Evolutionary conservation across 2,888 invertebrate species (phyloP), one percentile per base, ranked within the genome.

Genomic region (Gnatocerus cornutus): DNA sequence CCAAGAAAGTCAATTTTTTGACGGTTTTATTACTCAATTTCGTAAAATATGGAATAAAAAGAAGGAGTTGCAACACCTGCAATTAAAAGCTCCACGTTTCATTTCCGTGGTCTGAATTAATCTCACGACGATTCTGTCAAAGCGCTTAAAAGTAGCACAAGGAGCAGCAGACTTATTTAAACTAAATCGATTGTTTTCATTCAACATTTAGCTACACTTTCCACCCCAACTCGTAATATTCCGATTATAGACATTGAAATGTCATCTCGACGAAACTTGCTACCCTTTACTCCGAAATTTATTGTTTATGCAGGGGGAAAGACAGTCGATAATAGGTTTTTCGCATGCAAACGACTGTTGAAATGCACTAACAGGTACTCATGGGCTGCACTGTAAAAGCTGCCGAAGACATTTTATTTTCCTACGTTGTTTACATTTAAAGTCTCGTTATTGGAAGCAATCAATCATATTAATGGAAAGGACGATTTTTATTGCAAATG

Each of bases 391-490:
- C 12, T 43, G 7, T 33, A 33, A 33, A 6, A 43, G 21, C 21
- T 21, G 2, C 21, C 21, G 21, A 21, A 21, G 21, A 21, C 21
- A 4, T 21, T 21, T 3, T 21, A n/a, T n/a, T n/a, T n/a, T n/a
- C n/a, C n/a, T n/a, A n/a, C n/a, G n/a, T 4, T 21, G 21, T 21
- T 21, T 21, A 21, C 21, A 4, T 21, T 21, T 21, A n/a, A n/a
- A n/a, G n/a, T n/a, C n/a, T 58, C 27, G 58, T 43, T 43, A 21
- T 59, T 45, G 21, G 29, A 13, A 45, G 45, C 29, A 27, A 59
- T 59, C 59, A 59, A 59, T 59, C 59, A 59, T 59, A 12, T 59
- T 59, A 59, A 59, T 59, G 59, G 59, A 45, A 46, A 59, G 43
- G 10, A 12, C 21, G 21, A 27, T 59, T 55, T 43, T 56, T 46